A percentile compares a stretch with the other conserved stretches of the same genome.
Evolutionary conservation across 2,113 vertebrate genomes (phyloP).

Genomic region (Pelobates fuscus): DNA sequence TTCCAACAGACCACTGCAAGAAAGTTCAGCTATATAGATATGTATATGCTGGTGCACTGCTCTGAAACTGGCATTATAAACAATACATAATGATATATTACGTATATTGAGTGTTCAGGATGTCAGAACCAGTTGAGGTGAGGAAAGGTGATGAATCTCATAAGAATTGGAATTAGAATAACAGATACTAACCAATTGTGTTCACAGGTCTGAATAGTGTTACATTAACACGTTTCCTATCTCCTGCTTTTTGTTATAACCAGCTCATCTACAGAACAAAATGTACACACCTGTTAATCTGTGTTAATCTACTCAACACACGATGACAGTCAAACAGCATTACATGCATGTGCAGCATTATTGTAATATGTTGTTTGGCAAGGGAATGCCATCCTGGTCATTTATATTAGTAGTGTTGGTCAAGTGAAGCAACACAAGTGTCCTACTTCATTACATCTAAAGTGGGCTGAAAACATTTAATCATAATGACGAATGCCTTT

Average conservation of each 20-base stretch:
- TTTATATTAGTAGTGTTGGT: too few relatives aligned
- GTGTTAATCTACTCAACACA: neutral
- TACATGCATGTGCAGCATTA: neutral
- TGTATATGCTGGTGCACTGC: neutral
- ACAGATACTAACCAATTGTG: slow-evolving; percentile 15
- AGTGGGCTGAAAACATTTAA: too few relatives aligned
- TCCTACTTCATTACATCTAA: too few relatives aligned
- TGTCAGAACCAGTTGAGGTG: slow-evolving; percentile 1
- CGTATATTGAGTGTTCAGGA: neutral
- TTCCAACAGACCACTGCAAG: neutral
- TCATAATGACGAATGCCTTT: too few relatives aligned
- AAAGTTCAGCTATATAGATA: neutral
- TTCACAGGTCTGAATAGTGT: slow-evolving; percentile 22
- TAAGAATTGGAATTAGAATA: neutral
- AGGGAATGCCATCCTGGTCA: too few relatives aligned
- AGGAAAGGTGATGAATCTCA: slow-evolving; percentile 1
- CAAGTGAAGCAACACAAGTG: too few relatives aligned
- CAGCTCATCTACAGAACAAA: neutral
- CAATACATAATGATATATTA: neutral
- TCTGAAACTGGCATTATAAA: neutral
- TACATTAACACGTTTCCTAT: slow-evolving; percentile 29
- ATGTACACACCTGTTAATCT: neutral
- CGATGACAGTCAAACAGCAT: neutral
- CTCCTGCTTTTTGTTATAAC: neutral
- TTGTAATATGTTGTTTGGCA: neutral